Evolutionary conservation across 2,797 vertebrate genomes (phyloP).

Genomic region (Siniperca scherzeri): DNA sequence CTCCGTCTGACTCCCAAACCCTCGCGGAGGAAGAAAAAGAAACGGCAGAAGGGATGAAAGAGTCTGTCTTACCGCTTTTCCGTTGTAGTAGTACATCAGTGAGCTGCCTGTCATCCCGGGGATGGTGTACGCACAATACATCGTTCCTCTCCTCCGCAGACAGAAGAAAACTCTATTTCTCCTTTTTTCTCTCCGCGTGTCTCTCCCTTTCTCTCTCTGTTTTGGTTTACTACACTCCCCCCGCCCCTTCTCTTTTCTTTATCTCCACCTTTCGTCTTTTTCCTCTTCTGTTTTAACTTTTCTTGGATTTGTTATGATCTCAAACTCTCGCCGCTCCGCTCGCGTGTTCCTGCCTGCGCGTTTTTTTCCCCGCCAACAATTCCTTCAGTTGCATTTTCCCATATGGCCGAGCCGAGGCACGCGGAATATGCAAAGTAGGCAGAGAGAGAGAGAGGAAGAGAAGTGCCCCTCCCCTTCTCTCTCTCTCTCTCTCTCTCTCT

Average conservation of each 20-base stretch:
- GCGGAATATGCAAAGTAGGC: conserved; percentile 96
- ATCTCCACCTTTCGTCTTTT: conserved; percentile 34
- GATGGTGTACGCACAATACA: conserved; percentile 98
- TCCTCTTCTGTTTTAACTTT: conserved; percentile 83
- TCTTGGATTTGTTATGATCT: conserved; percentile 67
- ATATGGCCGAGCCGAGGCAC: conserved; percentile 94
- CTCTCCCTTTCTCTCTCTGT: conserved; percentile 39
- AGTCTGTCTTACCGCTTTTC: conserved; percentile 92
- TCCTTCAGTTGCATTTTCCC: conserved; percentile 98
- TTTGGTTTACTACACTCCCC: conserved; percentile 43
- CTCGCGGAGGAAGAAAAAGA: conserved; percentile 15
- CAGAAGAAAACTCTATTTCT: conserved; percentile 57
- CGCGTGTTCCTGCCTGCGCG: conserved; percentile 70
- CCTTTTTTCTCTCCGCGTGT: conserved; percentile 35
- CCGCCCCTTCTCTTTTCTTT: conserved; percentile 40
- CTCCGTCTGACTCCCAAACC: conserved; percentile 49
- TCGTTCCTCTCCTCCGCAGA: conserved; percentile 81
- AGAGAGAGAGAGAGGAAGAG: conserved; percentile 77
- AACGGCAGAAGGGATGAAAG: background rate
- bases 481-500: conserved; percentile 23
- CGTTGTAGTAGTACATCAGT: conserved; percentile 97
- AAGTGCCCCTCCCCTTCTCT: conserved; percentile 57
- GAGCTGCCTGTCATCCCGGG: conserved; percentile 95
- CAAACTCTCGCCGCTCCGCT: conserved; percentile 86
- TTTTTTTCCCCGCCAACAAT: conserved; percentile 91